A percentile compares a stretch with the other conserved stretches of the same genome.
Evolutionary conservation across 2,888 invertebrate species (phyloP).

Genomic region (Galerucella pusilla): DNA sequence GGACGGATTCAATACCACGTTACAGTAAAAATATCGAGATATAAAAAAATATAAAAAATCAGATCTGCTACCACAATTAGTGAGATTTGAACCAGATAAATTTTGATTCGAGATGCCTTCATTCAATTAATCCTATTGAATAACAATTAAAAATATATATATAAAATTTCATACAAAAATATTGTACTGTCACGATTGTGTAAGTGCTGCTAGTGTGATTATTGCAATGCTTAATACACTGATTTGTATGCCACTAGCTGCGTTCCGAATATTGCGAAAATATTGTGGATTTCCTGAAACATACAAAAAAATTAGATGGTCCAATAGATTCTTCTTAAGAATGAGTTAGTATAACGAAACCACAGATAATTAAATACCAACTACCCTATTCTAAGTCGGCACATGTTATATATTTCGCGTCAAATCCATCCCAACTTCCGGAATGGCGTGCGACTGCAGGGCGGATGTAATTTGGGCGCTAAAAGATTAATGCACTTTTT

Average conservation of each 20-base stretch:
- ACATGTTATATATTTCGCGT: no score
- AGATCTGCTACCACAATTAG: conserved; percentile 27
- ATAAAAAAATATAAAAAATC: conserved; percentile 36
- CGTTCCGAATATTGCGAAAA: conserved; percentile 48
- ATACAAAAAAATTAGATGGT: conserved; percentile 27
- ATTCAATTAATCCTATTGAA: conserved; percentile 23
- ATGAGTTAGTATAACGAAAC: not conserved
- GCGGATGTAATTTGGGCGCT: no score
- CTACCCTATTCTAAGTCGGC: no score
- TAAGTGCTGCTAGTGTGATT: no score
- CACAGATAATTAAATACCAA: no score
- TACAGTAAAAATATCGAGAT: conserved; percentile 33
- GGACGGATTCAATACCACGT: conserved; percentile 44
- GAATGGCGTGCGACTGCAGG: no score
- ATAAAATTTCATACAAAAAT: conserved; percentile 34
- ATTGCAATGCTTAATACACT: conserved; percentile 32
- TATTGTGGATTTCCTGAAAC: conserved; percentile 50
- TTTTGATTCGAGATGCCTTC: conserved; percentile 7
- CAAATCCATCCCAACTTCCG: no score
- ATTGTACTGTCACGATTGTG: conserved; percentile 32
- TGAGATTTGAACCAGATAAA: not conserved
- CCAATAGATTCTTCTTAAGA: conserved; percentile 21
- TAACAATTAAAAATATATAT: conserved; percentile 32
- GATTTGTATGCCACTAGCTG: conserved; percentile 43
- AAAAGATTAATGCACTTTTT: no score